phyloP scores from a whole-genome alignment of 2,888 invertebrate species.

The Tenthredo livida region DNA sequence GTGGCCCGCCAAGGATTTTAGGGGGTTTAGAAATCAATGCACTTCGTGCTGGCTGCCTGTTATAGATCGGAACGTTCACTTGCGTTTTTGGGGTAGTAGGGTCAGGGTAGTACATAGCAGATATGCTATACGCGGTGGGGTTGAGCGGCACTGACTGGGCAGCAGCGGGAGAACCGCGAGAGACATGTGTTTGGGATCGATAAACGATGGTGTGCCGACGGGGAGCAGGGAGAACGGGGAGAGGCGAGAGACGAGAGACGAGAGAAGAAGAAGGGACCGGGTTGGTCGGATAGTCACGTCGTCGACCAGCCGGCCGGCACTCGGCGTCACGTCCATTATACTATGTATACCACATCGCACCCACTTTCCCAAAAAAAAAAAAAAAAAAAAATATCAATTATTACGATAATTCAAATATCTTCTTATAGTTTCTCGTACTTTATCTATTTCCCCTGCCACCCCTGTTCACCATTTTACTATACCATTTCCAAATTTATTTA shows the following conservation, averaged over 20 bases:
- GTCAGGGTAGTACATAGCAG: constrained; percentile 27
- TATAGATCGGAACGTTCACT: constrained; percentile 54
- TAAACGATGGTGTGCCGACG: constrained; percentile 73
- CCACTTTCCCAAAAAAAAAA: constrained; percentile 28
- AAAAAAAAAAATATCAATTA: neutral
- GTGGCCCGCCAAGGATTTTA: neutral
- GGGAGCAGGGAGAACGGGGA: constrained; percentile 57
- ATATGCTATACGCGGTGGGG: constrained; percentile 33
- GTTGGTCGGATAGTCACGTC: constrained; percentile 46
- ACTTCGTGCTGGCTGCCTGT: constrained; percentile 47
- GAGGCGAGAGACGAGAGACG: constrained; percentile 57
- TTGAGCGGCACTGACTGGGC: constrained; percentile 55
- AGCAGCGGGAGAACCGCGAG: constrained; percentile 58
- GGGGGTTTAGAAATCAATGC: constrained; percentile 51
- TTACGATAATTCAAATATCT: neutral
- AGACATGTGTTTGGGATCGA: constrained; percentile 52
- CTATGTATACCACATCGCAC: neutral
- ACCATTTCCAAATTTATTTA: neutral
- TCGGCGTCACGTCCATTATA: constrained; percentile 12
- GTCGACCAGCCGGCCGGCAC: constrained; percentile 28
- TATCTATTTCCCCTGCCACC: no score
- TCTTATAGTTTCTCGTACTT: neutral
- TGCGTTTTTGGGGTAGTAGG: constrained; percentile 56
- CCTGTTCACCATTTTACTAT: no score
- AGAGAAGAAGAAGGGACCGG: constrained; percentile 60